These are phyloP conservation scores for Lophotriccus pileatus DNA, from an alignment of 2,797 vertebrate species.

Conservation along the genomic window DNA sequence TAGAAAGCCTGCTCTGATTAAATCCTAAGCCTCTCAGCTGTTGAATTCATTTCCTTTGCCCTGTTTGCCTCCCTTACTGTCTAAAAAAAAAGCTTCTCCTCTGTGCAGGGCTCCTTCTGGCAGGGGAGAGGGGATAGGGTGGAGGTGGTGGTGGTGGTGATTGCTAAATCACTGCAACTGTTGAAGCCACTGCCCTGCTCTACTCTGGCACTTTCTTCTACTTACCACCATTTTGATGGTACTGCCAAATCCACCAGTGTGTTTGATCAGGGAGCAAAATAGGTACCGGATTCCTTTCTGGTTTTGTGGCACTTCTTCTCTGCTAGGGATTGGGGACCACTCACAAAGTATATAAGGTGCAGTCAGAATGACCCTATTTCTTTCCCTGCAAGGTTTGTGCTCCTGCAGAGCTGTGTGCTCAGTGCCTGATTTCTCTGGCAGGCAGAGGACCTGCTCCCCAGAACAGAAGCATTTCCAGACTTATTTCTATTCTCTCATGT, in stretches of 20 bases:
- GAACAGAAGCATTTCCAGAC: background rate
- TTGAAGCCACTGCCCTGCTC: background rate
- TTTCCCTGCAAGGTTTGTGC: background rate
- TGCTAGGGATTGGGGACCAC: background rate
- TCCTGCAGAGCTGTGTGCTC: background rate
- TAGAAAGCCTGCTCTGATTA: background rate
- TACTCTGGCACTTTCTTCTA: background rate
- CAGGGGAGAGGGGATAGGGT: no score
- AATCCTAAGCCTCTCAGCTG: background rate
- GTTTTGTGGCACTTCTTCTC: background rate
- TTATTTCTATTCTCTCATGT: background rate
- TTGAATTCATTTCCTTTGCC: background rate
- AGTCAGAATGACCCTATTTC: background rate
- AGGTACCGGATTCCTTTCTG: background rate
- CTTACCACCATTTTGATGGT: accelerated
- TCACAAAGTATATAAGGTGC: background rate
- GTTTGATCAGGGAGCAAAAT: background rate
- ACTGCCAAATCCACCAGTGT: background rate
- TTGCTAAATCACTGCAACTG: background rate
- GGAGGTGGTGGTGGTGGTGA: background rate
- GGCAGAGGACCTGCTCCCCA: background rate
- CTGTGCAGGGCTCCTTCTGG: background rate
- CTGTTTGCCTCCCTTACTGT: background rate
- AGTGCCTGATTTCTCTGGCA: background rate
- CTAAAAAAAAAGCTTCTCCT: background rate